Evolutionary conservation across 1,140 invertebrate genomes (phyloP).

Genomic region (Oreohelix idahoensis): DNA sequence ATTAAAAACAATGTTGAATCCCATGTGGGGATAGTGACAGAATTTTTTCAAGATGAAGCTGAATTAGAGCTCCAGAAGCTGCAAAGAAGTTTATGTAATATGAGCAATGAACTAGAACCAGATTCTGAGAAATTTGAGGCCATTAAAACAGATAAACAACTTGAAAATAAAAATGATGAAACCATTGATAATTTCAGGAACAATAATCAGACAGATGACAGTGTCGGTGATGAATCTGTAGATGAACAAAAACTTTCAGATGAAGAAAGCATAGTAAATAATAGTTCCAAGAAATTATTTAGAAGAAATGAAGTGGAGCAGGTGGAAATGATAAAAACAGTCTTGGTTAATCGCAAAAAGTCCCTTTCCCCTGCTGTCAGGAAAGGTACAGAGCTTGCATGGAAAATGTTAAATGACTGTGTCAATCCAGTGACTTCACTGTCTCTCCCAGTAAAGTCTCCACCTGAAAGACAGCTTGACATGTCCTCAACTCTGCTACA

Average conservation of each 20-base stretch:
- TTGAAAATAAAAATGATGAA: not conserved
- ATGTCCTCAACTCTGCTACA: too few species aligned
- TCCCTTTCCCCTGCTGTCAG: slow-evolving; percentile 48
- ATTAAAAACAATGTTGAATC: slow-evolving; percentile 16
- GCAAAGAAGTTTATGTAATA: slow-evolving; percentile 37
- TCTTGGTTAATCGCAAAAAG: slow-evolving; percentile 40
- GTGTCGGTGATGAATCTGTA: not conserved
- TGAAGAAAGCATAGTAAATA: not conserved
- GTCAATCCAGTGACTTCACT: slow-evolving; percentile 35
- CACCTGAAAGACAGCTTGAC: not conserved
- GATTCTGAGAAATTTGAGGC: not conserved
- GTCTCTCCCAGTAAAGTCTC: slow-evolving; percentile 27
- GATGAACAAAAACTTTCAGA: not conserved
- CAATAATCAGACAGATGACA: not conserved
- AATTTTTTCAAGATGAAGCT: not conserved
- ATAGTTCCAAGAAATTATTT: not conserved
- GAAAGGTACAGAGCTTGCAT: slow-evolving; percentile 58
- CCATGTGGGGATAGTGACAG: not conserved
- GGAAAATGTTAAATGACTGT: slow-evolving; percentile 58
- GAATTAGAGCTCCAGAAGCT: slow-evolving; percentile 39
- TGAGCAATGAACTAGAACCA: slow-evolving; percentile 37
- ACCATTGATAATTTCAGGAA: not conserved
- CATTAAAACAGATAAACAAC: not conserved
- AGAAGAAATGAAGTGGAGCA: not conserved
- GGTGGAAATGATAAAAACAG: slow-evolving; percentile 34